Conservation (phyloP, 2,797 vertebrate genomes). For the Peromyscus aztecus region DNA sequence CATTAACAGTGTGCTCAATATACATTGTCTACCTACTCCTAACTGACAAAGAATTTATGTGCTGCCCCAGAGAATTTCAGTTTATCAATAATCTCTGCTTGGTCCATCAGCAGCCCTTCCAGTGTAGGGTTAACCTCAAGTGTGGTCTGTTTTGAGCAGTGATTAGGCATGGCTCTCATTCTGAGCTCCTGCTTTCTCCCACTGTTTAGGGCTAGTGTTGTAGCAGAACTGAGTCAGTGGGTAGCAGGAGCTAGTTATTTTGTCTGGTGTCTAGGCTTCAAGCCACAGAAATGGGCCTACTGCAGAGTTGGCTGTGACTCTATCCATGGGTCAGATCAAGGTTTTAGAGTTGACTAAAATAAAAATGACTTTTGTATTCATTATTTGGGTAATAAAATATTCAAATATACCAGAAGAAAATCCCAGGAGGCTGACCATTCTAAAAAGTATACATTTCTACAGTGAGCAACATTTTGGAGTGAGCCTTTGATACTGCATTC, state of each 20-base stretch:
- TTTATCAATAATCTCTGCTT: background rate
- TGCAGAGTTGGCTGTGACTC: background rate
- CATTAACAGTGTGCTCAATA: background rate
- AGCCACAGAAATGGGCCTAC: background rate
- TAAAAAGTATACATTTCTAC: constrained; percentile 29
- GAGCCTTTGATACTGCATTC: constrained; percentile 41
- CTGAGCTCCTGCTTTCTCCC: background rate
- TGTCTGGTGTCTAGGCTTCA: background rate
- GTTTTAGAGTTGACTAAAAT: constrained; percentile 23
- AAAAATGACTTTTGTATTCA: constrained; percentile 55
- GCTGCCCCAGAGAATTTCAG: constrained; percentile 18
- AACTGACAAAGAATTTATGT: background rate
- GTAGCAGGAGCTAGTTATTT: constrained; percentile 37
- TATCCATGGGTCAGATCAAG: background rate
- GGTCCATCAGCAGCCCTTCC: background rate
- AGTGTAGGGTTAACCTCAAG: background rate
- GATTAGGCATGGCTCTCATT: background rate
- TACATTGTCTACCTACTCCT: background rate
- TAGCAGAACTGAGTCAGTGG: background rate
- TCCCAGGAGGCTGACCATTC: constrained; percentile 4
- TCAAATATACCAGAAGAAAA: constrained; percentile 56
- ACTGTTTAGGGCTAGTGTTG: background rate
- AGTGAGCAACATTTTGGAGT: constrained; percentile 33
- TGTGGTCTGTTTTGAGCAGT: background rate
- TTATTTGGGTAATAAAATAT: constrained; percentile 43